Percentiles rank a stretch among this genome's conserved stretches.
phyloP scores from a whole-genome alignment of 2,797 vertebrate species.

The Ctenopoma multispine region DNA sequence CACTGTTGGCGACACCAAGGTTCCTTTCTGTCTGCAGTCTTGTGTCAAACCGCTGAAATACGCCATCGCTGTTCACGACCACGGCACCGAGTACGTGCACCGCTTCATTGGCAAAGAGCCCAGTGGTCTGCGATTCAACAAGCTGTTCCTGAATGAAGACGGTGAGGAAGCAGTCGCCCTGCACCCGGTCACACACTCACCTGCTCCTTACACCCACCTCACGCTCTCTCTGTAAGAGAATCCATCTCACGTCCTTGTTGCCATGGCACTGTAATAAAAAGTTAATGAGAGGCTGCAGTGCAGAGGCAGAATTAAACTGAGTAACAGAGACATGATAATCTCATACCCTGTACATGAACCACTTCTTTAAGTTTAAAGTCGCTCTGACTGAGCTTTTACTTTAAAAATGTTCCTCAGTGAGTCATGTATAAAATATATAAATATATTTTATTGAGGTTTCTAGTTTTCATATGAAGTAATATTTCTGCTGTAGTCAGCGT shows the following conservation, averaged over 20 bases:
- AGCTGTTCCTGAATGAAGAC: constrained; percentile 97
- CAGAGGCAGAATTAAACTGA: constrained; percentile 22
- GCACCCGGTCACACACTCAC: not conserved
- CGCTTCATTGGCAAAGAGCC: constrained; percentile 98
- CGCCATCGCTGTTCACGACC: constrained; percentile 95
- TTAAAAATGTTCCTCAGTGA: no score
- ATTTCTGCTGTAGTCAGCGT: no score
- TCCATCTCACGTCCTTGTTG: constrained; percentile 33
- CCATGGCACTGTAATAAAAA: constrained; percentile 49
- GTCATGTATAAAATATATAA: no score
- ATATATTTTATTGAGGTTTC: no score
- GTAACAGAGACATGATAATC: not conserved
- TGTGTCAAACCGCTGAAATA: constrained; percentile 99
- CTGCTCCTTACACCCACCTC: no score
- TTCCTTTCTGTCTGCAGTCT: constrained; percentile 98
- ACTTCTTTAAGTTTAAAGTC: no score
- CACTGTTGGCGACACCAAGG: constrained; percentile 97
- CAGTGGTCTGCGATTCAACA: constrained; percentile 97
- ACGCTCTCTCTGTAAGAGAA: constrained; percentile 25
- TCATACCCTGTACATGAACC: no score
- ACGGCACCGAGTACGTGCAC: constrained; percentile 97
- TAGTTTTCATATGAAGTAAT: no score
- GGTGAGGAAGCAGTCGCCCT: constrained; percentile 82
- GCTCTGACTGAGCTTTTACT: no score
- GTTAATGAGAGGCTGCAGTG: constrained; percentile 49